Evolutionary conservation across 2,113 vertebrate genomes (phyloP), one percentile per base, ranked within the genome.

Genomic region (Montifringilla adamsi): DNA sequence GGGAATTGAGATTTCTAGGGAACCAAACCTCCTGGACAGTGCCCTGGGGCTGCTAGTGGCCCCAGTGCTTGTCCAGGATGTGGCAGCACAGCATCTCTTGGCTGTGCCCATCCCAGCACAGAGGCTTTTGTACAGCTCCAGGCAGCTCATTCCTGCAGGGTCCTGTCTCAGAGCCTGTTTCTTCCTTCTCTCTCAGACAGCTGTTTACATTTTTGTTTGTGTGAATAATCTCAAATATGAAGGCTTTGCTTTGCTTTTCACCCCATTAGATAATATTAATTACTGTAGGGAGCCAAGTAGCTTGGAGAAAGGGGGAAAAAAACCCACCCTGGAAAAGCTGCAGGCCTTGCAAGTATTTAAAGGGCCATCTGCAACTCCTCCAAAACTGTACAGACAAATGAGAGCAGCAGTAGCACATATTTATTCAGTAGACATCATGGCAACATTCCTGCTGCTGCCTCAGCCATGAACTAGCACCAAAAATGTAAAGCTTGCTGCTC

Each of bases 191-290:
- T 83, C 53, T 87, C 85, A 80, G 93, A 68, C 83, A 93, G 92
- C 95, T 92, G 87, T 93, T 96, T 95, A 95, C 95, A 93, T 96
- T 96, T 93, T 59, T 86, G 88, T 90, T 94, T 95, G 88, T 44
- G 90, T 90, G 94, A 96, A 96, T 89, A 94, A 97, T 96, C 92
- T 96, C 85, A 96, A 84, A 84, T 90, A 93, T 56, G 94, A 94
- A 94, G 64, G 69, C 80, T 95, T 80, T 30, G 55, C 82, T 91
- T 93, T 87, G 60, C 95, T 90, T 94, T 94, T 92, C 73, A 84
- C 69, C 69, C 83, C 37, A 81, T 84, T 96, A 93, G 90, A 95
- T 95, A 93, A 89, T 92, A 96, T 92, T 93, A 95, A 94, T 96
- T 95, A 90, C 76, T 30, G n/a, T 28, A 82, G 56, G 26, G 69